Evolutionary conservation across 2,888 invertebrate species (phyloP).

Genomic region (Campoplex capitator): DNA sequence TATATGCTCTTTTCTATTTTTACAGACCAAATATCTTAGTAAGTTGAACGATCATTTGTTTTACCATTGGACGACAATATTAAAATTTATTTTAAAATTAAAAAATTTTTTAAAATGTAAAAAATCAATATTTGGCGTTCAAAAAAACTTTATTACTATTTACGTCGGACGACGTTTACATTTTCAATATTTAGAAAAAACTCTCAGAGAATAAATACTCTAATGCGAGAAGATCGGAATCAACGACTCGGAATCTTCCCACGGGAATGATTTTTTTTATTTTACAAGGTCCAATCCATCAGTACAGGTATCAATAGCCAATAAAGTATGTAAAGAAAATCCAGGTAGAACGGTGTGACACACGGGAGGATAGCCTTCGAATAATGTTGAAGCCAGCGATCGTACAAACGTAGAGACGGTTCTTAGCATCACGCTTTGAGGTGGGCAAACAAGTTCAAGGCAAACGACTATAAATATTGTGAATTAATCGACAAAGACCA

Average conservation of each 20-base stretch:
- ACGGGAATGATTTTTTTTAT: background rate
- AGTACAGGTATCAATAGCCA: background rate
- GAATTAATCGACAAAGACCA: background rate
- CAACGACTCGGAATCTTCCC: background rate
- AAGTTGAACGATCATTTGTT: background rate
- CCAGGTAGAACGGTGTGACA: background rate
- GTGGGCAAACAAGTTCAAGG: conserved; percentile 63
- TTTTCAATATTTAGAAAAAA: background rate
- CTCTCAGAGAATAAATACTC: background rate
- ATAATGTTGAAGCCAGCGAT: conserved; percentile 5
- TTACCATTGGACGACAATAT: background rate
- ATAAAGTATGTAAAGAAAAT: background rate
- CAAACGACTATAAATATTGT: conserved; percentile 43
- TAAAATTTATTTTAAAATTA: background rate
- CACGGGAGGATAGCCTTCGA: conserved; percentile 1
- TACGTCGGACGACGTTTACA: no score
- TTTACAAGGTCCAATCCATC: background rate
- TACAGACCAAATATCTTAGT: background rate
- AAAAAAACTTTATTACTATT: background rate
- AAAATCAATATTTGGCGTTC: no score
- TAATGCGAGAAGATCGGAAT: background rate
- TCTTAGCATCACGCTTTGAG: background rate
- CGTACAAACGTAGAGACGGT: conserved; percentile 5
- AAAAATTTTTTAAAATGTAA: no score
- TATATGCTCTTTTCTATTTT: background rate